phyloP scores from a whole-genome alignment of 1,140 invertebrate genomes.

The Temnothorax curvispinosus region DNA sequence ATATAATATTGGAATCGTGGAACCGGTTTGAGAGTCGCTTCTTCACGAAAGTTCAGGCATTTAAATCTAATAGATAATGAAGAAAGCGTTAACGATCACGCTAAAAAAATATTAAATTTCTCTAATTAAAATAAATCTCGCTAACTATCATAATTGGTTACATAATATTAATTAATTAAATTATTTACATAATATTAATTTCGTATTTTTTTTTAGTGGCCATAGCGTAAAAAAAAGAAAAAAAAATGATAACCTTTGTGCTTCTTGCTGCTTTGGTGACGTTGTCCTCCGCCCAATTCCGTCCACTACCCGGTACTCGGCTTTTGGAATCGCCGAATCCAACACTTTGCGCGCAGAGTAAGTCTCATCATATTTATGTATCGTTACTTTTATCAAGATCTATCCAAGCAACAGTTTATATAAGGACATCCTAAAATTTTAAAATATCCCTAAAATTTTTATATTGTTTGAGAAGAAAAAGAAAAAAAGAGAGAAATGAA shows the following conservation, averaged over 20 bases:
- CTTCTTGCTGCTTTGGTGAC: conserved; percentile 80
- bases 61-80: conserved; percentile 23
- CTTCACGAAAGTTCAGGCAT: conserved; percentile 37
- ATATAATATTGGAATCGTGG: conserved; percentile 30
- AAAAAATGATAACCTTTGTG: conserved; percentile 81
- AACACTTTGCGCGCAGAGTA: conserved; percentile 90
- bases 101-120: not conserved
- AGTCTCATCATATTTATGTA: conserved; percentile 65
- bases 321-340: conserved; percentile 91
- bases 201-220: not conserved
- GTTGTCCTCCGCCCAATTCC: conserved; percentile 88
- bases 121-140: not conserved
- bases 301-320: conserved; percentile 87
- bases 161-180: no score
- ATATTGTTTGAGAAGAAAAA: not conserved
- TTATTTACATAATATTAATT: not conserved
- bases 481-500: not conserved
- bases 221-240: not conserved
- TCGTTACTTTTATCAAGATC: not conserved
- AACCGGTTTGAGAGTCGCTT: conserved; percentile 77
- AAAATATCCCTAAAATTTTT: not conserved
- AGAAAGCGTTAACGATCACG: not conserved
- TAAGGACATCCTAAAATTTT: no score
- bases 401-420: not conserved
- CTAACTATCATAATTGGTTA: not conserved